These are phyloP conservation scores for Rhinophrynus dorsalis DNA, from an alignment of 2,797 vertebrate genomes.

Conservation along the genomic window DNA sequence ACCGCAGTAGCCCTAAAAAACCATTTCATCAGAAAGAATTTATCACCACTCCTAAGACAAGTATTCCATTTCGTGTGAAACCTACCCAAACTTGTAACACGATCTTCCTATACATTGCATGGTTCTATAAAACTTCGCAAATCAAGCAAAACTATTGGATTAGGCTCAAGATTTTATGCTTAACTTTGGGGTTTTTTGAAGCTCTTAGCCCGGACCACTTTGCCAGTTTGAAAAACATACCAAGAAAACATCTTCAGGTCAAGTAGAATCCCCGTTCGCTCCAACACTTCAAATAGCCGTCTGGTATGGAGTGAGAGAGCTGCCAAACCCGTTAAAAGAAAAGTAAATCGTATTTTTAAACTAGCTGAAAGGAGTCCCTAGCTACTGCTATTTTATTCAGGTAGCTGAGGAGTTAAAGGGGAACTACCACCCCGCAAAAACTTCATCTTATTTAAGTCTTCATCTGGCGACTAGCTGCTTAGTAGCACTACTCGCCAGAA, in stretches of 20 bases:
- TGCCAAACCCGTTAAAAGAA: conserved; percentile 33
- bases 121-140: conserved; percentile 15
- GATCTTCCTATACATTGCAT: conserved; percentile 16
- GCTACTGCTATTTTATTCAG: too few relatives aligned
- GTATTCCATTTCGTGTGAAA: conserved; percentile 10
- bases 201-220: neutral
- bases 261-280: neutral
- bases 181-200: neutral
- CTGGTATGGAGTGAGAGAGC: neutral
- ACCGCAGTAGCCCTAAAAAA: neutral
- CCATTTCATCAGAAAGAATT: conserved; percentile 11
- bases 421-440: too few relatives aligned
- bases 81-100: conserved; percentile 19
- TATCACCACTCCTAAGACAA: conserved; percentile 19
- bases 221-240: conserved; percentile 32
- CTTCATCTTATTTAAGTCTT: too few relatives aligned
- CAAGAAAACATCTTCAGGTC: conserved; percentile 13
- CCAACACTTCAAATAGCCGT: conserved; percentile 16
- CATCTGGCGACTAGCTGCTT: too few relatives aligned
- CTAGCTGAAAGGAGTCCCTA: too few relatives aligned
- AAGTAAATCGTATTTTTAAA: too few relatives aligned
- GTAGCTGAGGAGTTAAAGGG: too few relatives aligned
- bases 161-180: conserved; percentile 8
- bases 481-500: too few relatives aligned
- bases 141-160: conserved; percentile 27